Evolutionary conservation across 2,888 invertebrate genomes (phyloP).

Genomic region (Cyaniris semiargus): DNA sequence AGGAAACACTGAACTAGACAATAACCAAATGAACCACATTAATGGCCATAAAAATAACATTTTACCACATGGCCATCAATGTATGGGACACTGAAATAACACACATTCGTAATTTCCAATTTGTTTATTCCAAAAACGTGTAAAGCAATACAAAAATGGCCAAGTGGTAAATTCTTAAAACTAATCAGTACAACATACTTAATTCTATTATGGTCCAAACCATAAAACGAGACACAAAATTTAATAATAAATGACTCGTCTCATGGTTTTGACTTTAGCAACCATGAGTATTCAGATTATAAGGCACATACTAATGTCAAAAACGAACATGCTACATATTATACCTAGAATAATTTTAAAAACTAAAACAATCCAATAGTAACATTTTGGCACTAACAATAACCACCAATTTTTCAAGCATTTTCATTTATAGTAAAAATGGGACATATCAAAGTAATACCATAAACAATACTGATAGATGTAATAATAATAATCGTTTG

Average conservation of each 20-base stretch:
- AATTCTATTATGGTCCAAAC: background rate
- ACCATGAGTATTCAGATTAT: background rate
- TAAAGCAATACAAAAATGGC: constrained; percentile 74
- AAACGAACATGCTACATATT: background rate
- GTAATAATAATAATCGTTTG: background rate
- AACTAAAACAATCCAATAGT: constrained; percentile 42
- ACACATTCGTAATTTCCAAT: constrained; percentile 55
- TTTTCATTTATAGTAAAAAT: background rate
- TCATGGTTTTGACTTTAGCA: background rate
- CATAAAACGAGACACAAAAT: background rate
- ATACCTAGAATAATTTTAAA: background rate
- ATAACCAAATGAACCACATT: constrained; percentile 48
- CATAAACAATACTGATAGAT: background rate
- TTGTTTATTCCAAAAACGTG: constrained; percentile 58
- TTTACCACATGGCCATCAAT: constrained; percentile 72
- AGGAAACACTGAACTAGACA: background rate
- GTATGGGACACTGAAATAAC: constrained; percentile 68
- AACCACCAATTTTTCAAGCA: constrained; percentile 30
- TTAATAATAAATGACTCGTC: background rate
- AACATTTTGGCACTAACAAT: constrained; percentile 39
- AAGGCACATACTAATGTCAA: background rate
- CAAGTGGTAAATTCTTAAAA: constrained; percentile 62
- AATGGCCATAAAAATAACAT: constrained; percentile 65
- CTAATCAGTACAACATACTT: constrained; percentile 37
- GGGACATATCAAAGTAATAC: background rate